These are phyloP conservation scores for Dromococcyx pavoninus DNA, from an alignment of 2,797 vertebrate species.

Conservation along the genomic window DNA sequence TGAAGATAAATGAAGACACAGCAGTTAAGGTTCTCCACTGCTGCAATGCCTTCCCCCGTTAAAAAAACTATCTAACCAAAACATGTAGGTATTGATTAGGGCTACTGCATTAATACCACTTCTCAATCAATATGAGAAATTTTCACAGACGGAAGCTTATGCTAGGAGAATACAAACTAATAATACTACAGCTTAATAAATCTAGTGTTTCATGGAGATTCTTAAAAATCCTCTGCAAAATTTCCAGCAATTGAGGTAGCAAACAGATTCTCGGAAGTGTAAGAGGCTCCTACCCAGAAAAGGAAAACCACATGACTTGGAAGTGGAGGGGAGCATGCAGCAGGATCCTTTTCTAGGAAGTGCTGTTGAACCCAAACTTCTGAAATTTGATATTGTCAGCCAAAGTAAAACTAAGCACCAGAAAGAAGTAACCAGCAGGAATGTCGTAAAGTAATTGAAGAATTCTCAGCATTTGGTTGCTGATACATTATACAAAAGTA, in stretches of 20 bases:
- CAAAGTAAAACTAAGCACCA: background rate
- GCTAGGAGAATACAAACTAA: background rate
- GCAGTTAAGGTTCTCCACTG: background rate
- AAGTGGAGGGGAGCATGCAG: background rate
- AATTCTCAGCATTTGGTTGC: background rate
- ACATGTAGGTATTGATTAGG: background rate
- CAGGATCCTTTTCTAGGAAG: background rate
- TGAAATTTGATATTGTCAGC: background rate
- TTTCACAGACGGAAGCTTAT: background rate
- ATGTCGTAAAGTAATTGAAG: background rate
- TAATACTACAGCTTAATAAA: background rate
- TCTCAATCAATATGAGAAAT: background rate
- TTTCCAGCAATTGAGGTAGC: background rate
- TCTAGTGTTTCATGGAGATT: background rate
- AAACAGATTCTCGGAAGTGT: accelerated
- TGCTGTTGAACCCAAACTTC: background rate
- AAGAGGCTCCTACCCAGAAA: background rate
- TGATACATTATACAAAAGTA: background rate
- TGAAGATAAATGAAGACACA: background rate
- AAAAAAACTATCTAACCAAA: background rate
- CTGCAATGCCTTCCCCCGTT: background rate
- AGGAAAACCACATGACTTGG: accelerated
- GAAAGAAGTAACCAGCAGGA: background rate
- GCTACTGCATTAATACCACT: background rate
- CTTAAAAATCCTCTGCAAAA: background rate